Evolutionary conservation across 2,888 invertebrate genomes (phyloP).

Genomic region (Cinara cedri): DNA sequence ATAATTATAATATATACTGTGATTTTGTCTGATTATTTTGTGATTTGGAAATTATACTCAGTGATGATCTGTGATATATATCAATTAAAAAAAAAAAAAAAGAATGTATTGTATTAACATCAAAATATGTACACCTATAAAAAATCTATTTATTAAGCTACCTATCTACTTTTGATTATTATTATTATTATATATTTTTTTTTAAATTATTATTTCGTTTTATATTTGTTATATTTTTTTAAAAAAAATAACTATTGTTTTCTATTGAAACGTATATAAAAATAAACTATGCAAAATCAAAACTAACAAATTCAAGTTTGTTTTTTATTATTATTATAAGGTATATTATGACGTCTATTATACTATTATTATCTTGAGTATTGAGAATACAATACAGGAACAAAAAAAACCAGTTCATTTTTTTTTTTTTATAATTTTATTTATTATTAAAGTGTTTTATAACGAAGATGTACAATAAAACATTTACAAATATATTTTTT

Average conservation of each 20-base stretch:
- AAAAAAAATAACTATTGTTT: not conserved
- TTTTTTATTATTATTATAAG: not conserved
- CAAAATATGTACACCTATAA: not conserved
- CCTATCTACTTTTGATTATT: not conserved
- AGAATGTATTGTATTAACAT: not conserved
- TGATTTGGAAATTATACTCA: conserved; percentile 23
- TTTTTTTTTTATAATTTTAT: conserved; percentile 43
- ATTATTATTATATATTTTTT: too few relatives aligned
- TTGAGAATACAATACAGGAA: too few relatives aligned
- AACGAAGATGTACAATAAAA: conserved; percentile 55
- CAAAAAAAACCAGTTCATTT: not conserved
- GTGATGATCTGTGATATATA: conserved; percentile 33
- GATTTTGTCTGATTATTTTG: conserved; percentile 18
- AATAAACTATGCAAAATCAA: conserved; percentile 22
- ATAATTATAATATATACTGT: conserved; percentile 1
- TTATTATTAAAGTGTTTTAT: conserved; percentile 53
- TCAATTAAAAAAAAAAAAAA: not conserved
- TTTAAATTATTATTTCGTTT: conserved; percentile 1
- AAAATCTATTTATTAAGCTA: not conserved
- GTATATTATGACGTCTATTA: not conserved
- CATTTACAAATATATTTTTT: conserved; percentile 56
- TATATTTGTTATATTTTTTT: conserved; percentile 2
- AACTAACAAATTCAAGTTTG: conserved; percentile 21
- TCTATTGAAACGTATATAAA: not conserved
- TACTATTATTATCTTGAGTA: too few relatives aligned